Conservation (phyloP, 2,797 vertebrate genomes). For the Pitangus sulphuratus region DNA sequence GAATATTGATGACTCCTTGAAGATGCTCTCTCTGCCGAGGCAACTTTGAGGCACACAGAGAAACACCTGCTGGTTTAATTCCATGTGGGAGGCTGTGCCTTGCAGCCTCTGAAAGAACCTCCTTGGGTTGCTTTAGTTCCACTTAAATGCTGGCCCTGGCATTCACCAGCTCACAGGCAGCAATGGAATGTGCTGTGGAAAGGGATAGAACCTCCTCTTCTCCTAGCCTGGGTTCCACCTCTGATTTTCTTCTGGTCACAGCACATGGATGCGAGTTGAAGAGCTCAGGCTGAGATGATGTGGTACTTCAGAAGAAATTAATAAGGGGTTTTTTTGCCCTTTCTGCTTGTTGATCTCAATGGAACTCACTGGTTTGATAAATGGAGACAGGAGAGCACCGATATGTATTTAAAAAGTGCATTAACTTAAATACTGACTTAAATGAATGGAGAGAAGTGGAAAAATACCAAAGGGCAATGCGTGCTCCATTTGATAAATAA, state of each 20-base stretch:
- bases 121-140: background rate
- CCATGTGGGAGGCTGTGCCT: background rate
- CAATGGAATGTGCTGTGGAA: background rate
- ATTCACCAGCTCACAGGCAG: background rate
- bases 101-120: background rate
- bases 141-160: background rate
- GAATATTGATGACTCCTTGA: conserved; percentile 15
- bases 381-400: background rate
- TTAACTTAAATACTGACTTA: background rate
- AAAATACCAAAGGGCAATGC: background rate
- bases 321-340: background rate
- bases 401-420: background rate
- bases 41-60: background rate
- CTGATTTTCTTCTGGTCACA: background rate
- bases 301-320: background rate
- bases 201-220: background rate
- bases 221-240: background rate
- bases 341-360: background rate
- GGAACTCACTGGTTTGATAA: background rate
- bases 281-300: background rate
- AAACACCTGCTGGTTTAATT: background rate
- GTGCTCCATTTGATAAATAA: background rate
- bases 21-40: background rate
- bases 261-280: background rate
- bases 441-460: background rate